phyloP scores from a whole-genome alignment of 2,797 vertebrate genomes.

The Chromis chromis region DNA sequence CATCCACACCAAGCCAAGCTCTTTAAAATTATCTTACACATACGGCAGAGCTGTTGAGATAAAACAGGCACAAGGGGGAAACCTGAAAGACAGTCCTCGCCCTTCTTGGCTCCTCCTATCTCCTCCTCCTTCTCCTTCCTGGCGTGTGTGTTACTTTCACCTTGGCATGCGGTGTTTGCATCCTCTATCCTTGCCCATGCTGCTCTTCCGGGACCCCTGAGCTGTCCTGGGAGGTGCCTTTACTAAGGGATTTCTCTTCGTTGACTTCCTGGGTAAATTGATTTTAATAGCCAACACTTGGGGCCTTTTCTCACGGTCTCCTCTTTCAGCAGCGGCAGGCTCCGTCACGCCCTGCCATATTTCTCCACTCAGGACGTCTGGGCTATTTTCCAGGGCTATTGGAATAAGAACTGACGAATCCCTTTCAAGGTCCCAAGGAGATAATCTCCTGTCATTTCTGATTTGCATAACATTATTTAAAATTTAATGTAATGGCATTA shows the following conservation, averaged over 20 bases:
- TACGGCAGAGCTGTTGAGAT: slow-evolving; percentile 43
- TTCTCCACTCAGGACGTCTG: slow-evolving; percentile 78
- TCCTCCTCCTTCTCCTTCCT: slow-evolving; percentile 40
- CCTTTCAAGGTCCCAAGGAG: slow-evolving; percentile 84
- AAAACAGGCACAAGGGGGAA: slow-evolving; percentile 49
- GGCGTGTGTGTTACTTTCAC: slow-evolving; percentile 63
- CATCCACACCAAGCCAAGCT: slow-evolving; percentile 27
- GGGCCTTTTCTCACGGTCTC: slow-evolving; percentile 77
- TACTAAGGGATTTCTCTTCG: slow-evolving; percentile 73
- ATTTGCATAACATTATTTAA: slow-evolving; percentile 88
- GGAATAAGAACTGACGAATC: slow-evolving; percentile 85
- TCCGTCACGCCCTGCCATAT: slow-evolving; percentile 82
- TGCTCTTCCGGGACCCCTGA: slow-evolving; percentile 69
- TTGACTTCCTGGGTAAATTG: slow-evolving; percentile 81
- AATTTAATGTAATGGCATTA: slow-evolving; percentile 86
- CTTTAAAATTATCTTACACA: slow-evolving; percentile 46
- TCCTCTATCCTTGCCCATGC: slow-evolving; percentile 42
- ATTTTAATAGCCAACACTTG: slow-evolving; percentile 84
- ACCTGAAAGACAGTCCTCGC: slow-evolving; percentile 56
- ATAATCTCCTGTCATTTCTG: slow-evolving; percentile 87
- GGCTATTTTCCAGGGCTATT: slow-evolving; percentile 83
- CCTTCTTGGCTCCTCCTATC: slow-evolving; percentile 10
- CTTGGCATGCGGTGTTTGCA: slow-evolving; percentile 60
- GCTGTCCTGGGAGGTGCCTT: slow-evolving; percentile 73
- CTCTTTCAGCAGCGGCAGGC: slow-evolving; percentile 74